These are phyloP conservation scores for Sebastes jordani DNA, from an alignment of 2,797 vertebrate species.

Conservation along the genomic window DNA sequence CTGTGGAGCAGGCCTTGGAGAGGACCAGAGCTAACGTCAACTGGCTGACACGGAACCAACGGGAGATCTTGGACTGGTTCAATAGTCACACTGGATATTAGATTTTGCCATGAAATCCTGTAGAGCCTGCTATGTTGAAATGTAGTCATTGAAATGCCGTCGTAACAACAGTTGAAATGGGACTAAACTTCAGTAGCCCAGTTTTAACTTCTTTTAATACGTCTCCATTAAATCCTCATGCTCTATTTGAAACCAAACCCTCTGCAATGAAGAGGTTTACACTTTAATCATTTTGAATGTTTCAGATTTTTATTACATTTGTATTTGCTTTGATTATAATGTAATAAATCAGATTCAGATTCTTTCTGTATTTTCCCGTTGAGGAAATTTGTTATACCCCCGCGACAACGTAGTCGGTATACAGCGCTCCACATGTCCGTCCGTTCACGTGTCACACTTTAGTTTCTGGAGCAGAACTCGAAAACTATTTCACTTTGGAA, in stretches of 20 bases:
- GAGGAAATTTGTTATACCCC: neutral
- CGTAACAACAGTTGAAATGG: neutral
- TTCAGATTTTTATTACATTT: neutral
- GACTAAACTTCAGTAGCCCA: neutral
- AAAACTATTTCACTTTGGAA: no score
- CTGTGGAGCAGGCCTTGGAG: constrained; percentile 90
- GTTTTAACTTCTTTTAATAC: neutral
- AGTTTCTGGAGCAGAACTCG: no score
- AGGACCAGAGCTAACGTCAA: constrained; percentile 86
- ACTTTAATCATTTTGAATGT: neutral
- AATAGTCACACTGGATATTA: neutral
- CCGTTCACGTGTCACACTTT: no score
- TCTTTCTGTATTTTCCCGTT: neutral
- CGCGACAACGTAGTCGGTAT: no score
- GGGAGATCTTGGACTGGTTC: constrained; percentile 82
- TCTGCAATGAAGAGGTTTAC: neutral
- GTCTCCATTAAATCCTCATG: neutral
- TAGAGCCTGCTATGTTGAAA: neutral
- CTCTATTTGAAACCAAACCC: neutral
- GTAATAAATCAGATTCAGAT: neutral
- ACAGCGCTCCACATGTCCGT: no score
- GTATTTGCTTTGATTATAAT: neutral
- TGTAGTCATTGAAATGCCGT: neutral
- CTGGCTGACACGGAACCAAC: constrained; percentile 86
- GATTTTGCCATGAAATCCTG: neutral